phyloP scores from a whole-genome alignment of 2,797 vertebrate genomes.

The Girardinus metallicus region DNA sequence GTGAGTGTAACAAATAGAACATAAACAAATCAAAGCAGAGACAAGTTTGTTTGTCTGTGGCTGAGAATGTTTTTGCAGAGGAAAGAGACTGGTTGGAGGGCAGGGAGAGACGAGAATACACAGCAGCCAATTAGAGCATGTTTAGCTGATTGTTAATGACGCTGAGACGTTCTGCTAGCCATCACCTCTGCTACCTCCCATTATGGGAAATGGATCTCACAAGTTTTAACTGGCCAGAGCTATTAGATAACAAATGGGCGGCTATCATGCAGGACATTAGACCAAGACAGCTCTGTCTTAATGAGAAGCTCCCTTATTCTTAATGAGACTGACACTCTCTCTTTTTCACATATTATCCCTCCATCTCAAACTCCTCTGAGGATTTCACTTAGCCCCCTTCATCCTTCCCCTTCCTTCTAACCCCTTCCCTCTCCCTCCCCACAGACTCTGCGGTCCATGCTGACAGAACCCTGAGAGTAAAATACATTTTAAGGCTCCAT shows the following conservation, averaged over 20 bases:
- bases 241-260: constrained; percentile 94
- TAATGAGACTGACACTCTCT: constrained; percentile 90
- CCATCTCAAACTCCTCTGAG: constrained; percentile 43
- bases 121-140: constrained; percentile 89
- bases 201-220: constrained; percentile 93
- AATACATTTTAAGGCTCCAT: constrained; percentile 92
- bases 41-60: constrained; percentile 67
- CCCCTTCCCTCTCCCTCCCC: constrained; percentile 55
- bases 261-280: constrained; percentile 90
- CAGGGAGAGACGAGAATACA: constrained; percentile 63
- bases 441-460: constrained; percentile 84
- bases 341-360: constrained; percentile 77
- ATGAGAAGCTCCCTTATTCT: constrained; percentile 84
- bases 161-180: constrained; percentile 80
- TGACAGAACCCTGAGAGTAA: constrained; percentile 90
- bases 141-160: constrained; percentile 87
- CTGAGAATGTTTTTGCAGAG: constrained; percentile 26
- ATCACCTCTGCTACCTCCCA: constrained; percentile 88
- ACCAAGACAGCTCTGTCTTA: constrained; percentile 89
- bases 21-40: constrained; percentile 76
- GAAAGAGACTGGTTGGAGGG: constrained; percentile 6
- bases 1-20: constrained; percentile 69
- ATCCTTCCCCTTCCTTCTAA: constrained; percentile 68
- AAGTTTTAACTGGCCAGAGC: constrained; percentile 88
- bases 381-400: constrained; percentile 48